Conservation (phyloP, 2,888 invertebrate genomes). For the Tipula confusa region DNA sequence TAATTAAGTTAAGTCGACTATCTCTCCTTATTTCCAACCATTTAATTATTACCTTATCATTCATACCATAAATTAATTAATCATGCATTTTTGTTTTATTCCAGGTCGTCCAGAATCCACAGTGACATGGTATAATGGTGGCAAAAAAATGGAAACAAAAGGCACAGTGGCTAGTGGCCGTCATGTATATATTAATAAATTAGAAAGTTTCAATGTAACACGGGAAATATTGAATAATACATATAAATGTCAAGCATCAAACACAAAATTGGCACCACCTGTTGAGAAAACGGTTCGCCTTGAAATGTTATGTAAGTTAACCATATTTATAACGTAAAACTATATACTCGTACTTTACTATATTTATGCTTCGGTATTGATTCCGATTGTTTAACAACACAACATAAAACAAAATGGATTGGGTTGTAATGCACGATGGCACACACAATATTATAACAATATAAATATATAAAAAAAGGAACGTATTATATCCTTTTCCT, state of each 20-base stretch:
- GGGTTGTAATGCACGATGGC: background rate
- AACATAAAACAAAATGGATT: background rate
- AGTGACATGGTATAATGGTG: slow-evolving; percentile 80
- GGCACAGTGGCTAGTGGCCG: slow-evolving; percentile 65
- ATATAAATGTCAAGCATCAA: slow-evolving; percentile 81
- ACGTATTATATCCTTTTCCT: background rate
- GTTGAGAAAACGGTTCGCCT: slow-evolving; percentile 76
- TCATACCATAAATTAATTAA: no score
- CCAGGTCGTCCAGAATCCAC: slow-evolving; percentile 77
- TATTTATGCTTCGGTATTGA: background rate
- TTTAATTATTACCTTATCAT: no score
- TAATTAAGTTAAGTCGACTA: no score
- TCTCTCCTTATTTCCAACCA: no score
- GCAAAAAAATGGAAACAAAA: slow-evolving; percentile 66
- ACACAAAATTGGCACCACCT: slow-evolving; percentile 80
- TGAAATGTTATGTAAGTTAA: slow-evolving; percentile 75
- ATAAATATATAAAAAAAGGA: background rate
- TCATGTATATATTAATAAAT: slow-evolving; percentile 72
- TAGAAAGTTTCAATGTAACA: slow-evolving; percentile 68
- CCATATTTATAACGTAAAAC: background rate
- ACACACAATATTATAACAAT: background rate
- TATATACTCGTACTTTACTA: background rate
- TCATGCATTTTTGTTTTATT: slow-evolving; percentile 38
- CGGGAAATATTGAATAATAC: slow-evolving; percentile 77
- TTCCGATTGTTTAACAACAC: background rate